Evolutionary conservation across 2,797 vertebrate genomes (phyloP), one percentile per base, ranked within the genome.

Genomic region (Channallabes apus): DNA sequence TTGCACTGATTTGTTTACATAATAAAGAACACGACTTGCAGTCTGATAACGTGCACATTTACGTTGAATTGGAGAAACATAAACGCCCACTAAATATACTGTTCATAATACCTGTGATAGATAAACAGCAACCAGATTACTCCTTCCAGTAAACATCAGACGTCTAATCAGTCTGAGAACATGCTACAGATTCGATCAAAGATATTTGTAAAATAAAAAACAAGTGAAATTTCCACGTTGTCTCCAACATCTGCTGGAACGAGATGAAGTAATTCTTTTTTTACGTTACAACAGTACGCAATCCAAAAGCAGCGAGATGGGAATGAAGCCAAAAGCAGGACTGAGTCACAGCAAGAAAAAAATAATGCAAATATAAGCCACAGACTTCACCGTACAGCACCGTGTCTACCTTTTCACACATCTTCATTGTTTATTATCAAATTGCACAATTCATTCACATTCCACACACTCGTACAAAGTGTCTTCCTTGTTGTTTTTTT

Each of bases 391-490:
- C 59, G 7, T 5, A 32, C 76, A 80, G 59, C 77, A 51, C 11
- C 5, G 35, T 27, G 35, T 18, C 29, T 32, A 54, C n/a, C 78
- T 80, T 29, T 32, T 76, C 17, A 27, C 5, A 29, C 73, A 29
- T 59, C 22, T 27, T 80, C 17, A 46, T 80, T 17, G 3, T 67
- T 67, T 17, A 65, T 54, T 80, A 80, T 15, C 12, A 11, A 46
- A 46, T 64, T n/a, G 65, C n/a, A 80, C 78, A 80, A 64, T 54
- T 51, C 41, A 51, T 29, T 65, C 38, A 80, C 78, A 80, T 80
- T 80, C 79, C 79, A 80, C 38, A 79, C 29, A 41, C 15, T 51
- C n/a, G 6, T 54, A 80, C 38, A 20, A 65, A n/a, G 11, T 20
- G 46, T 3, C 46, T 51, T 51, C 11, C 11, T 51, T 41, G 20